These are phyloP conservation scores for Falcaria lacertinaria DNA, from an alignment of 2,888 invertebrate species.

Conservation along the genomic window DNA sequence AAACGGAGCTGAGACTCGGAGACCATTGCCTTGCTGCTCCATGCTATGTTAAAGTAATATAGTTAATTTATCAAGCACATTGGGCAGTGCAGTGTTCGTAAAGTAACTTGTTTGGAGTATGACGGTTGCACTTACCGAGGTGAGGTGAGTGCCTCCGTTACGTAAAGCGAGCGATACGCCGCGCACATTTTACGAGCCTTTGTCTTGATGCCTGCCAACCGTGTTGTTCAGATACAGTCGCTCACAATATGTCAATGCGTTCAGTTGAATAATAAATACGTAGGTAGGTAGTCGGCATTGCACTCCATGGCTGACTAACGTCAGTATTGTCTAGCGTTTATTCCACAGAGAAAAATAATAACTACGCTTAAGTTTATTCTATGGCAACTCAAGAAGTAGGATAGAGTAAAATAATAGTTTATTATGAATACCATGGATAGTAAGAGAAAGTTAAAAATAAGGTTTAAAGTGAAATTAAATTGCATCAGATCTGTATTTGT, in stretches of 20 bases:
- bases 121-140: constrained; percentile 15
- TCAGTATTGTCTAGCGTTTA: constrained; percentile 1
- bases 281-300: not conserved
- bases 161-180: constrained; percentile 37
- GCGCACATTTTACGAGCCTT: constrained; percentile 44
- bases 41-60: no score
- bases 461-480: no score
- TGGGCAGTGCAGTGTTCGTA: not conserved
- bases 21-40: no score
- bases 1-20: no score
- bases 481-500: no score
- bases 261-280: not conserved
- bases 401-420: no score
- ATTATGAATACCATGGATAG: no score
- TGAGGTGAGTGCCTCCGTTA: constrained; percentile 38
- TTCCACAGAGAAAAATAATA: no score
- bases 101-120: not conserved
- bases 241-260: constrained; percentile 8
- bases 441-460: no score
- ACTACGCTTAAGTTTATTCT: no score
- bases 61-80: not conserved
- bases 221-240: constrained; percentile 32
- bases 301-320: not conserved
- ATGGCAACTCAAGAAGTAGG: no score
- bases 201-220: constrained; percentile 63